Base-by-base conservation (phyloP, 2,888 invertebrate species). In the Drosophila seclusa region DNA sequence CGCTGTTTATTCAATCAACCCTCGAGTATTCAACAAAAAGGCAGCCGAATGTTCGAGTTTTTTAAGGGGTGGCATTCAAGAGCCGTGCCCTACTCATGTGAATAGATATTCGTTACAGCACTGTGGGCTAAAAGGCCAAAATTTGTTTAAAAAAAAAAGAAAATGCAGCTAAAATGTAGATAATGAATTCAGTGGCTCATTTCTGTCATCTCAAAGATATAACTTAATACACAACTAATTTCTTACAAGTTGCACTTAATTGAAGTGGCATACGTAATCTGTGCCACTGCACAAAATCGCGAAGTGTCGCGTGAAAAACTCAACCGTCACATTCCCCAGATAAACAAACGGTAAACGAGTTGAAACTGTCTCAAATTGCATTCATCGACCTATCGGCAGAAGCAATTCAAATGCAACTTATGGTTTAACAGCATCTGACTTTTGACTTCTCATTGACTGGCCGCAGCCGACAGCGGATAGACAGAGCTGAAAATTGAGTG, bases 371-470 rank as follows among this genome's bases (percentile, higher is more conserved):
- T 50, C 31, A 21, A 24, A 53, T 64, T 73, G 73, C 76, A 77
- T 64, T 60, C 59, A 36, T 49, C 59, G 50, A 72, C 45, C 66
- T 36, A 54, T 38, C 34, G 61, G 24, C 49, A 65, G 32, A 21
- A 16, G 13, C n/a, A 61, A 59, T 42, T 42, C 50, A 60, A 63
- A 53, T 57, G 63, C 60, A 77, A 24, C 59, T 48, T 60, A 60
- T 57, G 60, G 55, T 34, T 68, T 69, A 75, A 85, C 68, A 67
- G 63, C 63, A 60, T 38, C 42, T 65, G 85, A 82, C 75, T 66
- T 67, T 52, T 68, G 67, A 52, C 61, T 67, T 21, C 24, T 60
- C 79, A 73, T 59, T 62, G 38, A 31, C 40, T 21, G 42, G 2
- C 8, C 4, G 48, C 42, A 36, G 42, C 32, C 13, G 21, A 45